phyloP scores from a whole-genome alignment of 2,888 invertebrate species.

The Rotaria magnacalcarata region DNA sequence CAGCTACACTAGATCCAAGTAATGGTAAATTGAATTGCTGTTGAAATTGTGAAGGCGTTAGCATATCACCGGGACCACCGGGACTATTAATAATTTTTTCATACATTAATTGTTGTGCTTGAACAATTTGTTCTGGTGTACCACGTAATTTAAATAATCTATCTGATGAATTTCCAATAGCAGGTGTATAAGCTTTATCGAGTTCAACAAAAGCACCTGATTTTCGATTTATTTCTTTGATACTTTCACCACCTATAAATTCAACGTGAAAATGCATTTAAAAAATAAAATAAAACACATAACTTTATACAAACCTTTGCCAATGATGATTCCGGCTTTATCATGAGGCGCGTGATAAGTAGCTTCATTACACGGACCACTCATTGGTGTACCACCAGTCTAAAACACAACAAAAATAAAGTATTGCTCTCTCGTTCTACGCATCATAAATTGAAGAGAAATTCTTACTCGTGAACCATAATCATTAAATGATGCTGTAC shows the following conservation, averaged over 20 bases:
- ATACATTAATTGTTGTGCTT: slow-evolving; percentile 88
- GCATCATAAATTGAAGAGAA: not conserved
- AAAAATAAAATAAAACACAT: not conserved
- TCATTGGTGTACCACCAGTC: slow-evolving; percentile 14
- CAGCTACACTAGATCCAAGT: not conserved
- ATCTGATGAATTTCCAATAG: slow-evolving; percentile 62
- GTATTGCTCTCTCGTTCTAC: not conserved
- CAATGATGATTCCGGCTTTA: slow-evolving; percentile 93
- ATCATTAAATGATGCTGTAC: not conserved
- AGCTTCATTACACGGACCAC: slow-evolving; percentile 64
- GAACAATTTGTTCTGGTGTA: slow-evolving; percentile 84
- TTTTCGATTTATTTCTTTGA: slow-evolving; percentile 85
- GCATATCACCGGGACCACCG: not conserved
- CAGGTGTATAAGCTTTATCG: slow-evolving; percentile 74
- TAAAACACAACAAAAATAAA: not conserved
- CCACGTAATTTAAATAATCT: slow-evolving; percentile 87
- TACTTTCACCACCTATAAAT: slow-evolving; percentile 81
- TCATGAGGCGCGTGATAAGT: slow-evolving; percentile 84
- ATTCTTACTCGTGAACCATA: slow-evolving; percentile 1
- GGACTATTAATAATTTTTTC: slow-evolving; percentile 68
- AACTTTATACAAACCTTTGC: slow-evolving; percentile 68
- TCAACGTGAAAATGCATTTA: not conserved
- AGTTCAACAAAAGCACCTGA: slow-evolving; percentile 95
- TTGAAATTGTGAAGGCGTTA: not conserved
- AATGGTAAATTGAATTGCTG: slow-evolving; percentile 3